Evolutionary conservation across 2,113 vertebrate genomes (phyloP), one percentile per base, ranked within the genome.

Genomic region (Suricata suricatta): DNA sequence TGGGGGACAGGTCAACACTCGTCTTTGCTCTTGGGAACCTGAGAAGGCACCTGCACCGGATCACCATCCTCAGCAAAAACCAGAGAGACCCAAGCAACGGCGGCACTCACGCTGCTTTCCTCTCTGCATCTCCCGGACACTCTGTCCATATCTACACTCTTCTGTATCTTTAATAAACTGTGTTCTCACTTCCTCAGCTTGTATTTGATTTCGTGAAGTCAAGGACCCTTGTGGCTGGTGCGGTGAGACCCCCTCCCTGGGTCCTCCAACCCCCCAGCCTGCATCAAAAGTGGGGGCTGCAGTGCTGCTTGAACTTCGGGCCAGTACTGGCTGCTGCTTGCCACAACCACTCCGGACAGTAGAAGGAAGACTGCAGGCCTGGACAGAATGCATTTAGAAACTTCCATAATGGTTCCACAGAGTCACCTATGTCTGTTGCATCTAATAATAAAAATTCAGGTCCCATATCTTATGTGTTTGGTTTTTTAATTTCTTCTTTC

Each of bases 331-430:
- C 60, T 72, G 33, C 33, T 4, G 29, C 5, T 33, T 16, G 14
- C 12, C 44, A 60, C 14, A 1, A 3, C 23, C 17, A 1, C 44
- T 21, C n/a, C 50, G 77, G 83, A 14, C 79, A n/a, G 3, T 17
- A 12, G 23, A 33, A 8, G 41, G 13, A 69, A 13, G 3, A 16
- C 5, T 1, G 27, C n/a, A 63, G 44, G 50, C 4, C 35, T 27
- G 23, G 52, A 85, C 38, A 93, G 64, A 44, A 41, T 4, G 4
- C 11, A 0, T 47, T 84, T 74, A 76, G 76, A 79, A 33, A 35
- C 21, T 9, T 50, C 35, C 0, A 1, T 1, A 27, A 38, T 0
- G 2, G 14, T 77, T 29, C 63, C 44, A 33, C 5, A 4, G 50
- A 29, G 29, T 23, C 38, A 57, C 47, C 54, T 50, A 25, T n/a